Conservation (phyloP, 2,113 vertebrate species). For the Budorcas taxicolor region DNA sequence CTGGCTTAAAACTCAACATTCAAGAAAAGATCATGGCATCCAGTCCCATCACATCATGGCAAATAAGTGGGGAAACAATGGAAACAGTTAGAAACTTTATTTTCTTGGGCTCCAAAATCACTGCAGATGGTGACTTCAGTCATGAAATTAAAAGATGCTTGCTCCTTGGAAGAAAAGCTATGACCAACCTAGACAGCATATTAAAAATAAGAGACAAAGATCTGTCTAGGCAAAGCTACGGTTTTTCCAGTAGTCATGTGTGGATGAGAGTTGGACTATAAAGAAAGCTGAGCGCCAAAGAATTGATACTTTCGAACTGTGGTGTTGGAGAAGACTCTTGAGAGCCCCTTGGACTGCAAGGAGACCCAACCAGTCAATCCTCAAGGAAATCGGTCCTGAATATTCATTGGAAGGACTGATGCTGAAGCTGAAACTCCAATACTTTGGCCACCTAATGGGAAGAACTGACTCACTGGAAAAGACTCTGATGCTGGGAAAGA, state of each 20-base stretch:
- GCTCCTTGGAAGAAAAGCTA: not conserved
- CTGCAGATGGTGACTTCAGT: not conserved
- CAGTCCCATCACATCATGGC: not conserved
- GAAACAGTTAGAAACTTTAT: not conserved
- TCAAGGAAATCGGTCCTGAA: not conserved
- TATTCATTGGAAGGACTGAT: not conserved
- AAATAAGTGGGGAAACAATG: not conserved
- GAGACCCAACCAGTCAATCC: not conserved
- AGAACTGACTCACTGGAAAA: not conserved
- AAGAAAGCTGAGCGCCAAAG: not conserved
- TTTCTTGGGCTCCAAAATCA: not conserved
- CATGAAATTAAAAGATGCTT: not conserved
- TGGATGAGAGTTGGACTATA: not conserved
- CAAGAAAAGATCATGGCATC: not conserved
- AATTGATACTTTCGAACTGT: not conserved
- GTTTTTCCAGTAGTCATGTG: not conserved
- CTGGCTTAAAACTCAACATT: not conserved
- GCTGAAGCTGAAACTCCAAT: not conserved
- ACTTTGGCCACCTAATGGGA: not conserved
- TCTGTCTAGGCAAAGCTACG: not conserved
- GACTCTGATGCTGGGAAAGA: not conserved
- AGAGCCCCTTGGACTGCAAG: not conserved
- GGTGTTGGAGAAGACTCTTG: not conserved
- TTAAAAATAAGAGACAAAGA: not conserved
- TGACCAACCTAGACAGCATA: not conserved